Percentiles rank a stretch among this genome's conserved stretches.
Evolutionary conservation across 2,113 vertebrate genomes (phyloP).

Genomic region (Sciurus niger): DNA sequence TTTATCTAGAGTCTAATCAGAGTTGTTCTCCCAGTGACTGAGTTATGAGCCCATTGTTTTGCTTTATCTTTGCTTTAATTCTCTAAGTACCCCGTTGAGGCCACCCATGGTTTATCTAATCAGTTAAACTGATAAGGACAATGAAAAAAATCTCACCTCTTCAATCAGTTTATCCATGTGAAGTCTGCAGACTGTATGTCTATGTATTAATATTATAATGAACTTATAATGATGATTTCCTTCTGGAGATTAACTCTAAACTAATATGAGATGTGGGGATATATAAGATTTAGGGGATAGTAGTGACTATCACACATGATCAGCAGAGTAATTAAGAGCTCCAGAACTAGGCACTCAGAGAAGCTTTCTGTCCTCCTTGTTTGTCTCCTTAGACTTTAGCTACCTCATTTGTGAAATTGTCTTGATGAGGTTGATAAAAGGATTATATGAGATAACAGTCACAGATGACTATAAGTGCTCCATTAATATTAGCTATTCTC

Average conservation of each 20-base stretch:
- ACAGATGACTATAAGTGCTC: background rate
- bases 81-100: background rate
- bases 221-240: conserved; percentile 15
- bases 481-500: conserved; percentile 36
- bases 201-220: background rate
- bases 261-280: conserved; percentile 26
- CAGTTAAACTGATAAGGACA: background rate
- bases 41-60: background rate
- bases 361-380: background rate
- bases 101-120: background rate
- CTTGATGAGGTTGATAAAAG: background rate
- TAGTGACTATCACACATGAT: background rate
- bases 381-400: background rate
- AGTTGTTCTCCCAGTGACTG: background rate
- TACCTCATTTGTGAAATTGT: conserved; percentile 31
- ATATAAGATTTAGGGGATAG: background rate
- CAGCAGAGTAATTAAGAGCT: background rate
- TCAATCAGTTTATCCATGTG: background rate
- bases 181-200: background rate
- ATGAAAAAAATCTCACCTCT: background rate
- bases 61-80: conserved; percentile 16
- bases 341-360: background rate
- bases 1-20: background rate
- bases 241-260: conserved; percentile 7
- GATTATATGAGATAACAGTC: background rate